Conservation (phyloP, 1,140 invertebrate genomes). For the Temnothorax curvispinosus region DNA sequence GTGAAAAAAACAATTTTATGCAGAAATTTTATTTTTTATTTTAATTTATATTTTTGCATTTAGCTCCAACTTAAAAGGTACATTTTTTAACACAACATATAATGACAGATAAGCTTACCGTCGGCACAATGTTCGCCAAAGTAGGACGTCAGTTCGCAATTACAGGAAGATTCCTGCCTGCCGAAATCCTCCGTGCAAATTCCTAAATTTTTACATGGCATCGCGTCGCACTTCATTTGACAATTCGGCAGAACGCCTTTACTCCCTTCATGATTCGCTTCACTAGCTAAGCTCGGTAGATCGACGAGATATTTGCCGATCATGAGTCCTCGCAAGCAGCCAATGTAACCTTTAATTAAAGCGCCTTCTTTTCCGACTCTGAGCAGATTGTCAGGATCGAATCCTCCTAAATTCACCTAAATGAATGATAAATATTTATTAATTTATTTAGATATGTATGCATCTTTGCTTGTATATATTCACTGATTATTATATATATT, state of each 20-base stretch:
- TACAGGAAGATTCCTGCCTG: conserved; percentile 93
- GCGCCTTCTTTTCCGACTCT: conserved; percentile 87
- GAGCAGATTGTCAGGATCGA: conserved; percentile 91
- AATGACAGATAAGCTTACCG: conserved; percentile 80
- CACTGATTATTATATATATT: not conserved
- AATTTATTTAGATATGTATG: not conserved
- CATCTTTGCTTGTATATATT: not conserved
- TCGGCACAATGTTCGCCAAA: conserved; percentile 91
- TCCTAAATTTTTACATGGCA: conserved; percentile 95
- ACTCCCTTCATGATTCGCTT: conserved; percentile 90
- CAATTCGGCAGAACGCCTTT: conserved; percentile 92
- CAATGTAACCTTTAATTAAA: conserved; percentile 91
- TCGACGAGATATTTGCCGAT: conserved; percentile 93
- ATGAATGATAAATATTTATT: conserved; percentile 14
- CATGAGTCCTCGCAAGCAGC: conserved; percentile 95
- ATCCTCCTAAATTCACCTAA: conserved; percentile 93
- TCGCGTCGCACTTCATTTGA: conserved; percentile 94
- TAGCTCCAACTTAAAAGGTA: not conserved
- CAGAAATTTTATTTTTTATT: not conserved
- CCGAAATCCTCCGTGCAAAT: conserved; percentile 95
- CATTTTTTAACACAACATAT: not conserved
- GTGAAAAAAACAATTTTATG: conserved; percentile 85
- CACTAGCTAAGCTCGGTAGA: conserved; percentile 90
- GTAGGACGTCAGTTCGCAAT: conserved; percentile 95
- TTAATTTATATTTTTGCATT: not conserved